These are phyloP conservation scores for Sebastes dallii DNA, from an alignment of 2,797 vertebrate genomes.

Conservation along the genomic window DNA sequence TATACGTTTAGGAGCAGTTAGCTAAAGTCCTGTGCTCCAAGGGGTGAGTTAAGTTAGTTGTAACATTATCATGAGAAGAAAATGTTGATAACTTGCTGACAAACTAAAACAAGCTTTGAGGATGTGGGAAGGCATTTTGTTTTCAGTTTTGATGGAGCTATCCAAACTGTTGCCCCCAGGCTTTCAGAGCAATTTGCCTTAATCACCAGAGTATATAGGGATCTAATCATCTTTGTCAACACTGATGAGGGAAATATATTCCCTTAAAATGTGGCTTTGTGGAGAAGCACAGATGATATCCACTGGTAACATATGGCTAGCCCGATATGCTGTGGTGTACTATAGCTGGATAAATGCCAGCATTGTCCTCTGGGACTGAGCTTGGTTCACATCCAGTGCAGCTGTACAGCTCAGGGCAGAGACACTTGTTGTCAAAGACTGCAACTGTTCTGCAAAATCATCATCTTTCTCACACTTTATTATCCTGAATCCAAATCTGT, in stretches of 20 bases:
- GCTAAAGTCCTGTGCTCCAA: not conserved
- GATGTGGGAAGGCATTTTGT: not conserved
- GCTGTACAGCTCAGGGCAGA: constrained; percentile 28
- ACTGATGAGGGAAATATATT: constrained; percentile 15
- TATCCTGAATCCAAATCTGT: not conserved
- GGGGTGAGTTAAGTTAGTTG: not conserved
- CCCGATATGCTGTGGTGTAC: constrained; percentile 34
- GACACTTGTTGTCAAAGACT: constrained; percentile 33
- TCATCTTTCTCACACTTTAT: constrained; percentile 18
- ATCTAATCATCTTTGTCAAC: constrained; percentile 27
- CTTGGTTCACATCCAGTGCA: constrained; percentile 47
- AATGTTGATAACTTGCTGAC: not conserved
- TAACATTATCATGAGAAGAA: not conserved
- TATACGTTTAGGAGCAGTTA: not conserved
- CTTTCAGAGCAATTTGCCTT: not conserved
- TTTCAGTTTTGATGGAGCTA: not conserved
- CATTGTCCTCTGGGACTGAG: constrained; percentile 43
- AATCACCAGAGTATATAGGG: constrained; percentile 1
- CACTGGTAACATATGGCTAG: constrained; percentile 45
- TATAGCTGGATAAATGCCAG: constrained; percentile 42
- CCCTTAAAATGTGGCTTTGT: constrained; percentile 29
- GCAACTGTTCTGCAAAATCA: constrained; percentile 29
- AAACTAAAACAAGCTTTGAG: not conserved
- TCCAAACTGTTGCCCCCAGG: not conserved
- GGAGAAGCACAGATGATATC: constrained; percentile 43